Conservation (phyloP, 2,888 invertebrate species). For the Thymelicus acteon region DNA sequence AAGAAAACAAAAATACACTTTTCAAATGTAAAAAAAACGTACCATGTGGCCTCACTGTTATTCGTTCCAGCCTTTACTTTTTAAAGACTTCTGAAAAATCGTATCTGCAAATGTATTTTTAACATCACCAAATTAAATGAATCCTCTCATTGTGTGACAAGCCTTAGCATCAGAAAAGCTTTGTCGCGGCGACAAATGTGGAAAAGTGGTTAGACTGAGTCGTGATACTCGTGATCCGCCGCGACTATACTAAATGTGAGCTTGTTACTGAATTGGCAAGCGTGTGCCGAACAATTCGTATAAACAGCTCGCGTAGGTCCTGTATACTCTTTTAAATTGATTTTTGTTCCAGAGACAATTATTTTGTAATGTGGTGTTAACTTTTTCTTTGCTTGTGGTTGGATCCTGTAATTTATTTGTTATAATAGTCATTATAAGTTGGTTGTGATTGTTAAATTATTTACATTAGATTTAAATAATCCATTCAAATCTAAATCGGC, state of each 20-base stretch:
- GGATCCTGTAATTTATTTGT: too few relatives aligned
- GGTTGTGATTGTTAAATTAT: too few relatives aligned
- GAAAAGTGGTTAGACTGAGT: constrained; percentile 23
- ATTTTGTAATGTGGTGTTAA: background rate
- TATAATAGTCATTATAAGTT: too few relatives aligned
- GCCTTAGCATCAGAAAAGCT: constrained; percentile 5
- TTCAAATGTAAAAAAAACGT: too few relatives aligned
- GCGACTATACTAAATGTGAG: constrained; percentile 4
- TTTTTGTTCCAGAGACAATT: background rate
- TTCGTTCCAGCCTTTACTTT: too few relatives aligned
- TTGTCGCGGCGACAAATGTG: constrained; percentile 24
- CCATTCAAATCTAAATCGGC: too few relatives aligned
- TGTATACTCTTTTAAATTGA: background rate
- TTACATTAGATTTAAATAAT: too few relatives aligned
- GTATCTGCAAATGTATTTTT: background rate
- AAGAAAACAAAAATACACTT: too few relatives aligned
- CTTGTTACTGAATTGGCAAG: constrained; percentile 14
- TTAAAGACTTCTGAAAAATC: too few relatives aligned
- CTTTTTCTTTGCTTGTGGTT: too few relatives aligned
- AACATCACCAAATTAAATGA: too few relatives aligned
- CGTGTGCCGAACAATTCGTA: background rate
- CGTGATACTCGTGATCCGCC: constrained; percentile 9
- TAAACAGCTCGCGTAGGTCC: background rate
- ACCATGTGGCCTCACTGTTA: too few relatives aligned
- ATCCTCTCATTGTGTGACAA: background rate